Conservation (phyloP, 2,888 invertebrate genomes). For the Catonia carolina region DNA sequence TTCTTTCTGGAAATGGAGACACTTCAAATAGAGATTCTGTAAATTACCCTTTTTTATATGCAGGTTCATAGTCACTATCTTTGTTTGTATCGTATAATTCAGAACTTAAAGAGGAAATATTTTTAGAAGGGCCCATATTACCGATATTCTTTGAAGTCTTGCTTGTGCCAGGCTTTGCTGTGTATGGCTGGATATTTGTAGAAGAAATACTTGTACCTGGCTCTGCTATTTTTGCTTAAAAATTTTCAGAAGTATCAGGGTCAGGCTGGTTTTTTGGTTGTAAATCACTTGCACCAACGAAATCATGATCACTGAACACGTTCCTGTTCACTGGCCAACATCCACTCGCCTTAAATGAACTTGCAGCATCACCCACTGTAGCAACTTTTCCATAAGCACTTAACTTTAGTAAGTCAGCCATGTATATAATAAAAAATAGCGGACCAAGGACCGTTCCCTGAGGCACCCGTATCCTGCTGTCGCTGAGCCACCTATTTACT, state of each 20-base stretch:
- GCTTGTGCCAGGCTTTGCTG: neutral
- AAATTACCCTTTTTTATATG: too few relatives aligned
- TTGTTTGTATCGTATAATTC: neutral
- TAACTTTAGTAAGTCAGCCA: too few relatives aligned
- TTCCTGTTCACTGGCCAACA: neutral
- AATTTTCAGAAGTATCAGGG: neutral
- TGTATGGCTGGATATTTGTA: neutral
- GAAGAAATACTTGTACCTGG: neutral
- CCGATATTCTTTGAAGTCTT: neutral
- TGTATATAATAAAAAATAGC: too few relatives aligned
- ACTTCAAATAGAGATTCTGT: too few relatives aligned
- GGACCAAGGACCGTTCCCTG: too few relatives aligned
- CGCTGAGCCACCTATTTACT: too few relatives aligned
- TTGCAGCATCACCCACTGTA: neutral
- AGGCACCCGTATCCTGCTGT: too few relatives aligned
- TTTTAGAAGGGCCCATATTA: neutral
- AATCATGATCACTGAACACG: neutral
- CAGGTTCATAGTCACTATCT: too few relatives aligned
- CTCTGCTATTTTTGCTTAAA: too few relatives aligned
- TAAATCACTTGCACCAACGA: neutral
- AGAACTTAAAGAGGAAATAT: neutral
- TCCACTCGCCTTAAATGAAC: neutral
- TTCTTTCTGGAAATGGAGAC: too few relatives aligned
- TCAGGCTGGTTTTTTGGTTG: neutral
- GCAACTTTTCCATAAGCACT: neutral